Evolutionary conservation across 2,113 vertebrate species (phyloP).

Genomic region (Neotragus moschatus): DNA sequence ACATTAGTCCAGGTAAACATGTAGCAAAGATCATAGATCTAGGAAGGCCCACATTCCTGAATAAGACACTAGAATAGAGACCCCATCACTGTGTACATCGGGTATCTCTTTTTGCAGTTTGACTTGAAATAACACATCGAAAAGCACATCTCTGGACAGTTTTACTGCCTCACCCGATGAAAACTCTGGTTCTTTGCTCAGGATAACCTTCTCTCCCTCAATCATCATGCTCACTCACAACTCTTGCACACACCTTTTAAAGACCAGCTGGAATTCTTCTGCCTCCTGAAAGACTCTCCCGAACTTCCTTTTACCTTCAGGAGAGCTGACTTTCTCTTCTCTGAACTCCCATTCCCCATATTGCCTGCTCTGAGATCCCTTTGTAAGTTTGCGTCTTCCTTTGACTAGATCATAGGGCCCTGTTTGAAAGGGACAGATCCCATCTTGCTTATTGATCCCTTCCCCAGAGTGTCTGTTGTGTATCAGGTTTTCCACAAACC

Average conservation of each 20-base stretch:
- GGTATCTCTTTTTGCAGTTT: neutral
- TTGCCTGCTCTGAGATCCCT: neutral
- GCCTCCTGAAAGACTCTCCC: neutral
- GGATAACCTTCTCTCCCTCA: neutral
- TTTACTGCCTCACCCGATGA: neutral
- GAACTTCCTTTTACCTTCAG: neutral
- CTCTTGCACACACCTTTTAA: neutral
- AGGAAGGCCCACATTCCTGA: neutral
- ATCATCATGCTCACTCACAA: neutral
- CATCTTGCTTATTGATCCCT: neutral
- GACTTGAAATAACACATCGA: neutral
- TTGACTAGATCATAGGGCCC: neutral
- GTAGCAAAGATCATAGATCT: neutral
- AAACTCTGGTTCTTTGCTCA: neutral
- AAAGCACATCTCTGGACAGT: neutral
- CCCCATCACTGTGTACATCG: neutral
- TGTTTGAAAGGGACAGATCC: neutral
- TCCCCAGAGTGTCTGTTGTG: neutral
- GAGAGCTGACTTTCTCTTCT: neutral
- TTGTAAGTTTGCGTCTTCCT: neutral
- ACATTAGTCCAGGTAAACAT: neutral
- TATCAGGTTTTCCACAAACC: neutral
- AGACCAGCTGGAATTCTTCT: neutral
- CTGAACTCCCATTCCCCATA: neutral
- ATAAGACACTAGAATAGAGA: neutral